A percentile compares a stretch with the other conserved stretches of the same genome.
Conservation (phyloP, 2,797 vertebrate species). For the Pagetopsis macropterus region DNA sequence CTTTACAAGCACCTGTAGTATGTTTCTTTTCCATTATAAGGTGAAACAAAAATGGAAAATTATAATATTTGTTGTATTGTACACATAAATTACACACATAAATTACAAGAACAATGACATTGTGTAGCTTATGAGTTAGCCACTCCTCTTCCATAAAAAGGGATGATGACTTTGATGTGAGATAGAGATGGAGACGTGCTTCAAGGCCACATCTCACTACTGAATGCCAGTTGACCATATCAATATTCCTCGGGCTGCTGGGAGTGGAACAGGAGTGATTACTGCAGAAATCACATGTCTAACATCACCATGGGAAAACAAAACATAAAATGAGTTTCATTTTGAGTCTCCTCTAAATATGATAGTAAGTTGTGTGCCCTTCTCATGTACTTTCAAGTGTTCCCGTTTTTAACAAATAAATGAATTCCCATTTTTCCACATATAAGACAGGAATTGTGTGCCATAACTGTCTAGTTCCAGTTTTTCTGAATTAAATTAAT, state of each 20-base stretch:
- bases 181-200: slow-evolving; percentile 33
- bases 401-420: slow-evolving; percentile 1
- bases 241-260: not conserved
- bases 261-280: slow-evolving; percentile 8
- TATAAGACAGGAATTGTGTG: not conserved
- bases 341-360: slow-evolving; percentile 22
- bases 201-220: slow-evolving; percentile 19
- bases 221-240: not conserved
- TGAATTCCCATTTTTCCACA: not conserved
- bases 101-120: too few relatives aligned
- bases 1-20: not conserved
- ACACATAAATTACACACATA: too few relatives aligned
- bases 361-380: not conserved
- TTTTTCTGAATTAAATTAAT: not conserved
- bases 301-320: not conserved
- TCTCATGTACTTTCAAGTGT: not conserved
- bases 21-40: slow-evolving; percentile 9
- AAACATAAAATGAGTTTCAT: slow-evolving; percentile 31
- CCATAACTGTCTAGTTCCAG: not conserved
- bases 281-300: slow-evolving; percentile 11
- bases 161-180: slow-evolving; percentile 15
- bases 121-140: too few relatives aligned
- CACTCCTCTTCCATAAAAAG: slow-evolving; percentile 4
- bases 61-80: not conserved
- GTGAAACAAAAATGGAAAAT: not conserved